phyloP scores from a whole-genome alignment of 2,113 vertebrate genomes.

The Coreoperca whiteheadi region DNA sequence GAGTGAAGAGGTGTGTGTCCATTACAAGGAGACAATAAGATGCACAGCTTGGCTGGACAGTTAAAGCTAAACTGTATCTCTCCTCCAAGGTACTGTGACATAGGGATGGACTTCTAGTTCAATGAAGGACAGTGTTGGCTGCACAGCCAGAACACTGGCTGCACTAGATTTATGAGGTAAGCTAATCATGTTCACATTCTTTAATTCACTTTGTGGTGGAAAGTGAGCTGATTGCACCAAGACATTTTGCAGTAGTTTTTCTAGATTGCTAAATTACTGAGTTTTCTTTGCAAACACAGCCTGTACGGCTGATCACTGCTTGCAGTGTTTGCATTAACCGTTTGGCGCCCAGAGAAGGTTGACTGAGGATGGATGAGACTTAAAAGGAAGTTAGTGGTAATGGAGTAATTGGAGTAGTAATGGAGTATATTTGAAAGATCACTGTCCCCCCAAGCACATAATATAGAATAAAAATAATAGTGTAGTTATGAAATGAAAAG shows the following conservation, averaged over 20 bases:
- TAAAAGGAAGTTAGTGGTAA: neutral
- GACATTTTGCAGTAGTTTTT: too few species aligned
- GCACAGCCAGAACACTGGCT: neutral
- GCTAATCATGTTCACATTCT: neutral
- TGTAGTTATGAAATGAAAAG: neutral
- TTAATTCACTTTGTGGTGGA: neutral
- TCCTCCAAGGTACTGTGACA: neutral
- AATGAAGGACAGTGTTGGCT: neutral
- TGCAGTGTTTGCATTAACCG: too few species aligned
- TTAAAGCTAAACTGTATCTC: neutral
- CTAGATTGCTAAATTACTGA: neutral
- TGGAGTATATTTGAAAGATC: neutral
- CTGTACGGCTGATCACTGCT: too few species aligned
- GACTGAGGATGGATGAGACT: neutral
- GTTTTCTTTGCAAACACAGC: neutral
- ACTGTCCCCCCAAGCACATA: neutral
- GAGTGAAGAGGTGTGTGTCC: neutral
- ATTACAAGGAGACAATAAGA: neutral
- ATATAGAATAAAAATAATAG: neutral
- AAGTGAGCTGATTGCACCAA: too few species aligned
- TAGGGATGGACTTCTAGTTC: neutral
- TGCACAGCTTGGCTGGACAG: neutral
- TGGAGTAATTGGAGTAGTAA: neutral
- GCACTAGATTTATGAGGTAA: neutral
- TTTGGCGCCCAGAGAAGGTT: neutral